Base-by-base conservation (phyloP, 2,797 vertebrate species). In the Sylvia borin region DNA sequence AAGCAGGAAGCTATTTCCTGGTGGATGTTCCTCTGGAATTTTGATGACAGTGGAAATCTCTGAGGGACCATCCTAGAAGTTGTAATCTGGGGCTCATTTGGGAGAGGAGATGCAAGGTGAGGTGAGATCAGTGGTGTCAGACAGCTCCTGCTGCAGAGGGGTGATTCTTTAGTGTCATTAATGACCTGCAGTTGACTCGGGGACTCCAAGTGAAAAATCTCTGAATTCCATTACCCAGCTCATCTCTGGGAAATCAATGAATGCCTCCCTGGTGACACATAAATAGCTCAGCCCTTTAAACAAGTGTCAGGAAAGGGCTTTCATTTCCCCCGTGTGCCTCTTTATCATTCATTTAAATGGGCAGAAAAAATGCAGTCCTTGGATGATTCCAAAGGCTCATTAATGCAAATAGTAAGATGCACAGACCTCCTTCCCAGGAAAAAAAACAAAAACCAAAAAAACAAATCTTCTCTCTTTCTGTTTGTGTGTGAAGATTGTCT, bases 251-350 rank as follows among this genome's bases (percentile, higher is more conserved):
- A 91, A 93, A 94, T 92, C 89, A 20, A 57, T 76, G 51, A 64
- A 70, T 45, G 55, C 36, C 80, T 91, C 87, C 91, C 89, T 27
- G 29, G 64, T 48, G 89, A 11, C 45, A 73, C 53, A 82, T 55
- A 42, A 93, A 95, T 7, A 92, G 60, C 57, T 85, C 48, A 74
- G 55, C 36, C 26, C 74, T 91, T 92, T 87, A 60, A 87, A 82
- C 91, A 58, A 86, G 31, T 66, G 84, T 71, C 89, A 64, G 74
- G 27, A 62, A 92, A 32, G 42, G 65, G 21, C 50, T 22, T 68
- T 68, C 6, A 7, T 78, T 68, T 61, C 65, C 42, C 70, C 71
- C 26, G 1, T 13, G 64, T 66, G 75, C 13, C 65, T 83, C 43
- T 85, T 66, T 8, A 73, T 29, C 5, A 1, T 29, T 74, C 48